A percentile compares a stretch with the other conserved stretches of the same genome.
phyloP scores from a whole-genome alignment of 2,888 invertebrate genomes.

The Papilio elwesi region DNA sequence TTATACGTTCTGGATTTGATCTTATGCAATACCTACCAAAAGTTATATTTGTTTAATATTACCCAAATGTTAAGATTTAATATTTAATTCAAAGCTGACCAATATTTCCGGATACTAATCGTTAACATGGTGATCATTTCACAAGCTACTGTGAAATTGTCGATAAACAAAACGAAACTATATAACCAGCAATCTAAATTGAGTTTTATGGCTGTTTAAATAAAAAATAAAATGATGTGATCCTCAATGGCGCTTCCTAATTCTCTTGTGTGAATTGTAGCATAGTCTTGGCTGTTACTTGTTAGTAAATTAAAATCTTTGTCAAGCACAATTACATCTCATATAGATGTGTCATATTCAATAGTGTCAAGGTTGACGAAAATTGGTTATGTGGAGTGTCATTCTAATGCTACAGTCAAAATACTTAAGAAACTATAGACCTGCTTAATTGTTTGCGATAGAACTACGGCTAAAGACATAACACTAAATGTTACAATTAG shows the following conservation, averaged over 20 bases:
- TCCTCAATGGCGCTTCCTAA: slow-evolving; percentile 17
- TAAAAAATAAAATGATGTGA: slow-evolving; percentile 9
- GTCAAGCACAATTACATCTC: slow-evolving; percentile 23
- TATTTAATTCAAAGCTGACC: too few species aligned
- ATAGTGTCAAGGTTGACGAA: slow-evolving; percentile 12
- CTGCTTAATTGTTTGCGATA: background rate
- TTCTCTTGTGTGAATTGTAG: slow-evolving; percentile 22
- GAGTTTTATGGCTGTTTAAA: too few species aligned
- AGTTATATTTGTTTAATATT: too few species aligned
- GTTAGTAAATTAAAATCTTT: slow-evolving; percentile 28
- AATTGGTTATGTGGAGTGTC: slow-evolving; percentile 2
- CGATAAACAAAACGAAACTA: background rate
- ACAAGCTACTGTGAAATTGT: background rate
- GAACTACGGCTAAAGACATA: background rate
- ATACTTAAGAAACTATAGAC: background rate
- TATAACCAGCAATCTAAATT: background rate
- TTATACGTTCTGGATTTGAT: too few species aligned
- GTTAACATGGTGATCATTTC: background rate
- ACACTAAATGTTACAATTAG: too few species aligned
- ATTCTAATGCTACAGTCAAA: background rate
- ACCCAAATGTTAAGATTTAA: too few species aligned
- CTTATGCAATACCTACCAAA: too few species aligned
- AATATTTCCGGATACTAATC: background rate
- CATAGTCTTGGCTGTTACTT: background rate
- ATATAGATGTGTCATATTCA: slow-evolving; percentile 13